phyloP scores from a whole-genome alignment of 53 echinoderm and acorn worm genomes.

The Astropecten irregularis region DNA sequence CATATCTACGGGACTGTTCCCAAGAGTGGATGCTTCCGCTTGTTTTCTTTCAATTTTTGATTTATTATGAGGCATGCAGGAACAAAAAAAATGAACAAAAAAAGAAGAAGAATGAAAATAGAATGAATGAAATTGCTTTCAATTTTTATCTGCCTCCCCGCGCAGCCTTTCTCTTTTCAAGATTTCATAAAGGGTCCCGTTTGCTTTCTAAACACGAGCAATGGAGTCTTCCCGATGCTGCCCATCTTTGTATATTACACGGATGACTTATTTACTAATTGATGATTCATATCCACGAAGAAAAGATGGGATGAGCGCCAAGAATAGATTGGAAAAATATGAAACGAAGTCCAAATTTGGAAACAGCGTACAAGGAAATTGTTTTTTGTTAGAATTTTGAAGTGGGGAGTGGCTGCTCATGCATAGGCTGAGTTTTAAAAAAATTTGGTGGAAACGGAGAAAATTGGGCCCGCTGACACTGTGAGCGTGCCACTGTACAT shows the following conservation, averaged over 20 bases:
- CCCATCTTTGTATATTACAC: background rate
- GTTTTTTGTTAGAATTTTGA: too few relatives aligned
- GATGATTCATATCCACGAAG: slow-evolving; percentile 17
- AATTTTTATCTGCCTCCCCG: background rate
- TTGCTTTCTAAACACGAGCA: background rate
- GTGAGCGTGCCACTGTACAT: too few relatives aligned
- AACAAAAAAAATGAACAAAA: background rate
- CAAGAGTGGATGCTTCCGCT: background rate
- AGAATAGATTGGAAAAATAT: background rate
- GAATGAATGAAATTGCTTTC: background rate
- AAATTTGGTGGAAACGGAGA: too few relatives aligned
- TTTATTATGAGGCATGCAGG: background rate
- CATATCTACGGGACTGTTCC: slow-evolving; percentile 5
- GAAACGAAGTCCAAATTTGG: background rate
- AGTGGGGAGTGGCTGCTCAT: too few relatives aligned
- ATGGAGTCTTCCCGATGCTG: background rate
- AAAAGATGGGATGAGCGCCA: background rate
- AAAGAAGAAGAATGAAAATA: too few relatives aligned
- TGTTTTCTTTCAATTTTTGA: slow-evolving; percentile 47
- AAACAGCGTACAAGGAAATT: background rate
- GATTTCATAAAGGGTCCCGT: too few relatives aligned
- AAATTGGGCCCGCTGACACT: too few relatives aligned
- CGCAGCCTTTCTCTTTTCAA: too few relatives aligned
- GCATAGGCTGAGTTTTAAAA: too few relatives aligned
- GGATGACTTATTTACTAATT: slow-evolving; percentile 13